phyloP scores from a whole-genome alignment of 1,140 invertebrate genomes.

The Drosophila mayri region DNA sequence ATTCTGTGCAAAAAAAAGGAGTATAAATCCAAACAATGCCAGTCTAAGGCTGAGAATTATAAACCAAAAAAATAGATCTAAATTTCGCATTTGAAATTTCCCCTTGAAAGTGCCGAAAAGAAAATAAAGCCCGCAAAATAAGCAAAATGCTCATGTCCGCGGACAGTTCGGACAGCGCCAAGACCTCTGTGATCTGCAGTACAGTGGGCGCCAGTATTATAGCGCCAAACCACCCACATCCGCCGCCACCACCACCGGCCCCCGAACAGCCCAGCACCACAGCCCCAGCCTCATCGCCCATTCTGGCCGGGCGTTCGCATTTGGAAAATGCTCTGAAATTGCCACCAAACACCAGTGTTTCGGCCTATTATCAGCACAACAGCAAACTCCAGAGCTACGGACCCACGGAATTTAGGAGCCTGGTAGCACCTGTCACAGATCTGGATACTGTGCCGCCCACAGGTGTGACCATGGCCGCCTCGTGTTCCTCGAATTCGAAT shows the following conservation, averaged over 20 bases:
- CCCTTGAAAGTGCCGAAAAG: constrained; percentile 20
- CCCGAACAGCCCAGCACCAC: constrained; percentile 44
- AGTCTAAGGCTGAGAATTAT: constrained; percentile 25
- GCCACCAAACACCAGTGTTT: constrained; percentile 81
- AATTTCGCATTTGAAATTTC: constrained; percentile 4
- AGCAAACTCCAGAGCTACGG: constrained; percentile 58
- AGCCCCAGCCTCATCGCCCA: constrained; percentile 36
- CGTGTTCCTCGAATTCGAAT: constrained; percentile 29
- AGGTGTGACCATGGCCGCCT: constrained; percentile 69
- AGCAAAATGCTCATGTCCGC: constrained; percentile 84
- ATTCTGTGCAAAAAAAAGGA: background rate
- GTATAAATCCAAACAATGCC: constrained; percentile 45
- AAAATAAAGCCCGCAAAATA: constrained; percentile 3
- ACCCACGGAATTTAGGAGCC: constrained; percentile 44
- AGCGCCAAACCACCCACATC: constrained; percentile 11
- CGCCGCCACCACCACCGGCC: constrained; percentile 21
- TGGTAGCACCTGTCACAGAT: constrained; percentile 79
- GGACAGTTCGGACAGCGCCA: constrained; percentile 80
- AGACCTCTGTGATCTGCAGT: constrained; percentile 74
- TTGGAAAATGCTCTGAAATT: constrained; percentile 78
- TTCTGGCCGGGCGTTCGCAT: constrained; percentile 66
- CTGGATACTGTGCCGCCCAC: constrained; percentile 82
- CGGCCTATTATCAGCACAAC: constrained; percentile 81
- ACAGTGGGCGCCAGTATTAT: constrained; percentile 27
- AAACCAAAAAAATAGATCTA: background rate